Percentiles rank a stretch among this genome's conserved stretches.
phyloP scores from a whole-genome alignment of 2,888 invertebrate genomes.

The Phorcus lineatus region DNA sequence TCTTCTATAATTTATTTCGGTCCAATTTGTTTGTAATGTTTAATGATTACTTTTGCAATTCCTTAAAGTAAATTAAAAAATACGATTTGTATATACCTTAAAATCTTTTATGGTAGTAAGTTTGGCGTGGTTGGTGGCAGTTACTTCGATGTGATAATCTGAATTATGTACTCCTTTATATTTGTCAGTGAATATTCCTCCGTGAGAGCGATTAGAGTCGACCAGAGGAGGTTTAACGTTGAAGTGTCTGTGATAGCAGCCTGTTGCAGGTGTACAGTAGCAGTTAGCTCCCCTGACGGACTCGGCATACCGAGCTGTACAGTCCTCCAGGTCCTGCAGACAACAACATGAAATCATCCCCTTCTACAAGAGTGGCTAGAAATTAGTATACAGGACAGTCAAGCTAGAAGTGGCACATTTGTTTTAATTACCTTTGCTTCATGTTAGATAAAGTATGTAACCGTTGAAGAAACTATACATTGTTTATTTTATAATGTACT shows the following conservation, averaged over 20 bases:
- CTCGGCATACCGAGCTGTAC: constrained; percentile 35
- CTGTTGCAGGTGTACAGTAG: constrained; percentile 52
- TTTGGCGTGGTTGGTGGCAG: constrained; percentile 50
- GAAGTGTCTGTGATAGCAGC: constrained; percentile 54
- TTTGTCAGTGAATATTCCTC: constrained; percentile 40
- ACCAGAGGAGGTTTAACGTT: constrained; percentile 35
- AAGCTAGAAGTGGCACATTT: no score
- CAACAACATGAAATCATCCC: no score
- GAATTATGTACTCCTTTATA: constrained; percentile 50
- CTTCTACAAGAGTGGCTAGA: no score
- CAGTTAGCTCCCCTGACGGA: constrained; percentile 47
- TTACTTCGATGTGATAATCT: constrained; percentile 55
- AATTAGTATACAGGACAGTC: no score
- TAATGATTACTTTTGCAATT: background rate
- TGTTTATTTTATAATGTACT: no score
- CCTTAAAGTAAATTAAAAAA: no score
- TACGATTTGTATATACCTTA: background rate
- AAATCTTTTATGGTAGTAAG: constrained; percentile 37
- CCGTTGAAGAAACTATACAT: no score
- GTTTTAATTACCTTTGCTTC: no score
- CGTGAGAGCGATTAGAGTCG: background rate
- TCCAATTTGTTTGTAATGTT: background rate
- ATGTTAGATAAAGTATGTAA: no score
- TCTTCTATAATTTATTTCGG: no score
- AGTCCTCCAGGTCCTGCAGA: constrained; percentile 35